Evolutionary conservation across 1,140 invertebrate species (phyloP), one percentile per base, ranked within the genome.

Genomic region (Leguminivora glycinivorella): DNA sequence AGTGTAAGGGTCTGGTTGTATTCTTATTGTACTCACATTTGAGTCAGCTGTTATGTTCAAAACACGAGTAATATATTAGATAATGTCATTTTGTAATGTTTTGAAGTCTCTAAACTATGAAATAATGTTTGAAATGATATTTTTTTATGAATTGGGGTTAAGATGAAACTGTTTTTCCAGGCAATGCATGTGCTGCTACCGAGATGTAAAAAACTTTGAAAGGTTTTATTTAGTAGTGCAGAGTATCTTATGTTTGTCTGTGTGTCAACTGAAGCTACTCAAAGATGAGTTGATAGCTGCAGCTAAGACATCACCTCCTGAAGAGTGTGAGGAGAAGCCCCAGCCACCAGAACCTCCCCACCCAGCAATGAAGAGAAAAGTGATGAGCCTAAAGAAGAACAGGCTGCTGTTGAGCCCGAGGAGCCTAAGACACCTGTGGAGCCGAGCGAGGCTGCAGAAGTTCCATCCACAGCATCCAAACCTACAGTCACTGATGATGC

Each of bases 151-250:
- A 67, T 17, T 67, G 19, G 29, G 52, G 66, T 67, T 43, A 47
- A 70, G 70, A 67, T 63, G 22, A 69, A 52, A 67, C 72, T 74
- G 75, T 67, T 67, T 70, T 94, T 93, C 75, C 86, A 95, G 96
- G 81, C 97, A 98, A 92, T 98, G 97, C 85, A 97, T 97, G 95
- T 98, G 97, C 89, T 97, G 96, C 91, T 98, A 97, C 89, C 94
- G 97, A 73, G 97, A 98, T 91, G 93, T 94, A 68, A 97, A 97
- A 88, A 98, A 98, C 84, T 96, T 97, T 92, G 97, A 98, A 87
- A 93, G 96, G 76, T 96, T 98, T 80, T 97, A 97, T 88, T 93
- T 96, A 80, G 92, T 98, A 68, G 95, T 97, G 56, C 97, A 98
- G 83, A 96, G 95, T 68, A 94, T 98, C 72, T 94, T 98, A 60